These are phyloP conservation scores for Agelastica alni DNA, from an alignment of 2,888 invertebrate genomes.

Conservation along the genomic window DNA sequence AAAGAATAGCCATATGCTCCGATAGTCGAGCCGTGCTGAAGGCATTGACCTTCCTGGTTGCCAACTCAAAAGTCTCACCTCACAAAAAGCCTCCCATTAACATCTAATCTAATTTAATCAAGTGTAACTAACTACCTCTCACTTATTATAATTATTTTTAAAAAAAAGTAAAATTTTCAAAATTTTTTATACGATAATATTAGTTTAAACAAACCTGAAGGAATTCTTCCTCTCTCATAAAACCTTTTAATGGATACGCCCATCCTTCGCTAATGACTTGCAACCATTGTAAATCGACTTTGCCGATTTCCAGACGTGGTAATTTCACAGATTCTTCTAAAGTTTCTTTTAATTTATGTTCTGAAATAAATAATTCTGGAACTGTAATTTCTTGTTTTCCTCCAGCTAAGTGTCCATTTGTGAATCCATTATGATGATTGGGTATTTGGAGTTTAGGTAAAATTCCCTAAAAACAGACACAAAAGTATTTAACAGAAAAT, in stretches of 20 bases:
- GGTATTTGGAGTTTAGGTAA: constrained; percentile 58
- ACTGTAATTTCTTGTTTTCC: constrained; percentile 52
- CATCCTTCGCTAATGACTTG: constrained; percentile 89
- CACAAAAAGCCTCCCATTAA: too few relatives aligned
- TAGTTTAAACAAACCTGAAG: constrained; percentile 57
- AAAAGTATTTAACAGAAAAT: not conserved
- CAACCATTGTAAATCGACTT: constrained; percentile 92
- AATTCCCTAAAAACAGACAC: constrained; percentile 56
- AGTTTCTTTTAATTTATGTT: constrained; percentile 65
- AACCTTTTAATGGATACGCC: constrained; percentile 82
- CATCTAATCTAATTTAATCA: too few relatives aligned
- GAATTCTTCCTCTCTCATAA: constrained; percentile 76
- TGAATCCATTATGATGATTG: constrained; percentile 14
- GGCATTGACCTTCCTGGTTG: too few relatives aligned
- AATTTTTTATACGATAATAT: too few relatives aligned
- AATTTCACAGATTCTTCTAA: constrained; percentile 71
- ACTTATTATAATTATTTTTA: too few relatives aligned
- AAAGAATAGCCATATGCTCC: too few relatives aligned
- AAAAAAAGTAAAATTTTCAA: too few relatives aligned
- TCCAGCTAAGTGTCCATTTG: constrained; percentile 23
- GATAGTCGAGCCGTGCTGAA: too few relatives aligned
- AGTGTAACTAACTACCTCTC: too few relatives aligned
- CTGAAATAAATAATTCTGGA: constrained; percentile 78
- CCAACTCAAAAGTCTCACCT: too few relatives aligned
- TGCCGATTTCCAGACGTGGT: constrained; percentile 73